Evolutionary conservation across 2,113 vertebrate species (phyloP), one percentile per base, ranked within the genome.

Genomic region (Azemiops feae): DNA sequence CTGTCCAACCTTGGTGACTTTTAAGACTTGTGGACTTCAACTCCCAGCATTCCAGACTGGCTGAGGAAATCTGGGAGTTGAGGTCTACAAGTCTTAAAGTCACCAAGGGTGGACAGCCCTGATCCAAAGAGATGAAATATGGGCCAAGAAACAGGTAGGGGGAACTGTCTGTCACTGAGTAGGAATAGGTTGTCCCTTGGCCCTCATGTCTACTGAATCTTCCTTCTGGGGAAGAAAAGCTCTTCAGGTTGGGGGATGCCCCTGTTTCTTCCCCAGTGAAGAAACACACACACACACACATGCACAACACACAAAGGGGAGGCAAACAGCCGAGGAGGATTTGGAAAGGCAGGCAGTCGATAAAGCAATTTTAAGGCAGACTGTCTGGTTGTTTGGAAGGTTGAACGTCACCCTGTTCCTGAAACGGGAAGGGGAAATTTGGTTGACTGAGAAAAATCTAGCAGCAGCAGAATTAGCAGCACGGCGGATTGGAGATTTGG

Each of bases 381-480:
- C 97, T 97, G 96, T 97, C 97, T 96, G 97, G 96, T 98, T 96
- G 97, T 97, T 96, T 96, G 97, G 97, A 90, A 43, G 94, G 97
- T 97, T 97, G 94, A 95, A 64, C 95, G 95, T 98, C 97, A 97
- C 96, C 96, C 97, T 97, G 96, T 97, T 92, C 96, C 97, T 98
- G 97, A 97, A 95, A 97, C 95, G 96, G 95, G 97, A 96, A 97
- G 39, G 39, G 96, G 96, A 96, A 98, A 87, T 43, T 81, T 95
- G 95, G 97, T 97, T 96, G 95, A 97, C 96, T 97, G 97, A 96
- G 34, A 69, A 96, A 97, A 96, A 97, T 94, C 97, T 98, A 99
- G 98, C 98, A 98, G 98, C 98, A 98, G 98, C 98, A 98, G 97
- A 97, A 97, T 97, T 98, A 98, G 98, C 98, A 98, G 97, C 98